These are phyloP conservation scores for Drosophila sucinea DNA, from an alignment of 1,140 invertebrate species.

Conservation along the genomic window DNA sequence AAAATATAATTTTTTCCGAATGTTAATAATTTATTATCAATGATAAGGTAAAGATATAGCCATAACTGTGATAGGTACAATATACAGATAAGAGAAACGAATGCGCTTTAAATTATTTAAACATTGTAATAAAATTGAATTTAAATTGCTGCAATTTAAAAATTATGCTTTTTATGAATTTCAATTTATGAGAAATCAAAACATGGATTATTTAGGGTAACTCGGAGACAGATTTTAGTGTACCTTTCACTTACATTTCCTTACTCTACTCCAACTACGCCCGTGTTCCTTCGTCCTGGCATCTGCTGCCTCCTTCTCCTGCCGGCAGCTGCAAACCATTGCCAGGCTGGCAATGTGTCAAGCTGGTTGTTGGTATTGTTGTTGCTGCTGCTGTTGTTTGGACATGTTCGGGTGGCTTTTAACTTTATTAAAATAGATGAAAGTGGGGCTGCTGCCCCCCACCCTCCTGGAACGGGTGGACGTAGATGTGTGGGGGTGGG, in stretches of 20 bases:
- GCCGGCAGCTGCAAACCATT: slow-evolving; percentile 1
- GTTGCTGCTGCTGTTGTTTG: slow-evolving; percentile 20
- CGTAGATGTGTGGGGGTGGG: neutral
- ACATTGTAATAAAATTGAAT: no score
- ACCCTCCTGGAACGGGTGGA: neutral
- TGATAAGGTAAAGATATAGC: no score
- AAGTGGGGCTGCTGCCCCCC: slow-evolving; percentile 19
- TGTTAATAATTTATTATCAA: no score
- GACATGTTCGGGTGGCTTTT: slow-evolving; percentile 58
- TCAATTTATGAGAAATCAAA: no score
- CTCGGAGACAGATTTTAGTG: no score
- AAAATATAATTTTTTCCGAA: no score
- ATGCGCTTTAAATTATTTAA: no score
- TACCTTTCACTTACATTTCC: neutral
- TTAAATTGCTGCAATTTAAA: no score
- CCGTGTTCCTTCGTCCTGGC: neutral
- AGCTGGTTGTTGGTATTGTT: slow-evolving; percentile 24
- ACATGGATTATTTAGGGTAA: no score
- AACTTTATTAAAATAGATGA: slow-evolving; percentile 73
- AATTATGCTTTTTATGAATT: no score
- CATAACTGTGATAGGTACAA: no score
- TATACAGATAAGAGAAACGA: no score
- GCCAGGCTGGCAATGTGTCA: slow-evolving; percentile 59
- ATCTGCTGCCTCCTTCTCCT: neutral
- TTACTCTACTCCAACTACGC: neutral